Evolutionary conservation across 1,140 invertebrate genomes (phyloP).

Genomic region (Drosophila neocordata): DNA sequence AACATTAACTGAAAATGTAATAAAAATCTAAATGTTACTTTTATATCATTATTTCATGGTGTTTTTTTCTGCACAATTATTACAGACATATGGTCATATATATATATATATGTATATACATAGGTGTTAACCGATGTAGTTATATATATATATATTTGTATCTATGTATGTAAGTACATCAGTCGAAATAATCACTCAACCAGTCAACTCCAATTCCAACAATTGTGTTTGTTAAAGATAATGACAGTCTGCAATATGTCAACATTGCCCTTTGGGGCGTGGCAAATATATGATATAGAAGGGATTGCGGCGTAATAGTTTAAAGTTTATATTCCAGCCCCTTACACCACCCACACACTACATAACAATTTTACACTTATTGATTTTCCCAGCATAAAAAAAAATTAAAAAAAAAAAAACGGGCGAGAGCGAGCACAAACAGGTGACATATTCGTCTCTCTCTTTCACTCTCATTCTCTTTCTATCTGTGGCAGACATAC

Average conservation of each 20-base stretch:
- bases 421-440: conserved; percentile 32
- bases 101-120: too few species aligned
- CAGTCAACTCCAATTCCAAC: conserved; percentile 18
- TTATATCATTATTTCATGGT: too few species aligned
- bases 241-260: conserved; percentile 37
- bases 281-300: neutral
- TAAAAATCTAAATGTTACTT: too few species aligned
- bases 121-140: neutral
- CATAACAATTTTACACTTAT: conserved; percentile 46
- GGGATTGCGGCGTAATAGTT: too few species aligned
- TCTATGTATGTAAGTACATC: neutral
- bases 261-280: conserved; percentile 29
- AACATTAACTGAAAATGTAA: too few species aligned
- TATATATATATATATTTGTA: neutral
- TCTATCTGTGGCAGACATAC: conserved; percentile 83
- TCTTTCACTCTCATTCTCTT: neutral
- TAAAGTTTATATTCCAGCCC: neutral
- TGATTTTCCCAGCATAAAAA: conserved; percentile 44
- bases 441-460: conserved; percentile 42
- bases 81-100: too few species aligned
- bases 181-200: neutral
- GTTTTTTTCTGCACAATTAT: too few species aligned
- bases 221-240: neutral
- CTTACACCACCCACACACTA: neutral
- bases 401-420: neutral